phyloP scores from a whole-genome alignment of 92 coral and sea anemone species.

The Muricea muricata region DNA sequence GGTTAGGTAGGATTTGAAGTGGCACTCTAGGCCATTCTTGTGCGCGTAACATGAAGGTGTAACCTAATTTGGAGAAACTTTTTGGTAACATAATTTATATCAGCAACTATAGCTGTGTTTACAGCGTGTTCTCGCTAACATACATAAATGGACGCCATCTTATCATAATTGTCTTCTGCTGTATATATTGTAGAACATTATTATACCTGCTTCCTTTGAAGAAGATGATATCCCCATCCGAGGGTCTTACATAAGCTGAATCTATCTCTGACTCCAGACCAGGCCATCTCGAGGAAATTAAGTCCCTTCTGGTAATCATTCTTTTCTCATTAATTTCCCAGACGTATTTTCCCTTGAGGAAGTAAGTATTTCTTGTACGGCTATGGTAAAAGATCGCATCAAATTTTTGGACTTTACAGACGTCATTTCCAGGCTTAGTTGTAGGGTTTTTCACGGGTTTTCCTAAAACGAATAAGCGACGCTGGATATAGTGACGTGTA shows the following conservation, averaged over 20 bases:
- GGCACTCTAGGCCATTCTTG: too few species aligned
- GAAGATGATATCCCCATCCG: conserved; percentile 76
- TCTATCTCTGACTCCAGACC: conserved; percentile 76
- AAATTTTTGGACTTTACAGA: conserved; percentile 1
- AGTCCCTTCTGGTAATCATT: neutral
- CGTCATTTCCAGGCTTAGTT: neutral
- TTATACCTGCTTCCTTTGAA: conserved; percentile 82
- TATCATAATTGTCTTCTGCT: too few species aligned
- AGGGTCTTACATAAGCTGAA: conserved; percentile 76
- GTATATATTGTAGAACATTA: too few species aligned
- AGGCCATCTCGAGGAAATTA: conserved; percentile 77
- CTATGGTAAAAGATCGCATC: conserved; percentile 80
- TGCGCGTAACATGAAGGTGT: too few species aligned
- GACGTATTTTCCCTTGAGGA: conserved; percentile 82
- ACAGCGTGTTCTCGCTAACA: neutral
- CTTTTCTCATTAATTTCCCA: conserved; percentile 57
- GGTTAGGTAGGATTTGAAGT: too few species aligned
- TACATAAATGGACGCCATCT: too few species aligned
- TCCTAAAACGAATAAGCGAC: neutral
- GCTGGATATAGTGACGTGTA: neutral
- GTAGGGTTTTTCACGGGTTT: neutral
- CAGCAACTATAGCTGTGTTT: too few species aligned
- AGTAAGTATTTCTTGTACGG: conserved; percentile 72
- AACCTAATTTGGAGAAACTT: too few species aligned
- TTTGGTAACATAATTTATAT: too few species aligned